Base-by-base conservation (phyloP, 2,888 invertebrate species). In the Acleris cristana region DNA sequence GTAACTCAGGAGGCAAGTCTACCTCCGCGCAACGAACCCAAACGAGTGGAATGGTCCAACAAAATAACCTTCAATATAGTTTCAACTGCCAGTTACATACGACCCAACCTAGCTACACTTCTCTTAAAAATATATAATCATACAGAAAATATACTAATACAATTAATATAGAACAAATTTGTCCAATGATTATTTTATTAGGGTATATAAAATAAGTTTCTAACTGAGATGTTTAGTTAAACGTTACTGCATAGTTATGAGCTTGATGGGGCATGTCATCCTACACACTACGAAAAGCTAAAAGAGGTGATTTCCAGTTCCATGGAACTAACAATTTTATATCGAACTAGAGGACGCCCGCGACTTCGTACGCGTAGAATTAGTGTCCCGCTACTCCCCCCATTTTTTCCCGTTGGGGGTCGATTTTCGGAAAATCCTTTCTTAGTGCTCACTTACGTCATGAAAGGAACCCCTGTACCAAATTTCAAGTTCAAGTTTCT, bases 141-240 rank as follows among this genome's bases (percentile, higher is more conserved):
- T 83, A 83, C 80, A 79, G 79, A 80, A 76, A 82, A 81, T 83
- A 84, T 84, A 85, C 81, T 60, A 61, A 70, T 65, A 69, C 69
- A 79, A 76, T 78, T 78, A 75, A 80, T 78, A 78, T 79, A 77
- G 82, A 84, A 85, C 83, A 65, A 78, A 77, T 80, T 79, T 80
- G 80, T 85, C 79, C 84, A 79, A 80, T 72, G 66, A 82, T 80
- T 83, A 81, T 81, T 65, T 83, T 77, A 82, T 69, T 65, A 69
- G 62, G 81, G 56, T 75, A 68, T 80, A 78, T 78, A 82, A 82
- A 81, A 80, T 82, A 83, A 82, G 76, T 76, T 81, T 77, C 76
- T 85, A 86, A 80, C 79, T 85, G 84, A 87, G 83, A 85, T 73
- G 81, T 79, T 85, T 83, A 83, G 72, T 78, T 71, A 82, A 82